Evolutionary conservation across 2,113 vertebrate species (phyloP), one percentile per base, ranked within the genome.

Genomic region (cattle (Bos taurus)): DNA sequence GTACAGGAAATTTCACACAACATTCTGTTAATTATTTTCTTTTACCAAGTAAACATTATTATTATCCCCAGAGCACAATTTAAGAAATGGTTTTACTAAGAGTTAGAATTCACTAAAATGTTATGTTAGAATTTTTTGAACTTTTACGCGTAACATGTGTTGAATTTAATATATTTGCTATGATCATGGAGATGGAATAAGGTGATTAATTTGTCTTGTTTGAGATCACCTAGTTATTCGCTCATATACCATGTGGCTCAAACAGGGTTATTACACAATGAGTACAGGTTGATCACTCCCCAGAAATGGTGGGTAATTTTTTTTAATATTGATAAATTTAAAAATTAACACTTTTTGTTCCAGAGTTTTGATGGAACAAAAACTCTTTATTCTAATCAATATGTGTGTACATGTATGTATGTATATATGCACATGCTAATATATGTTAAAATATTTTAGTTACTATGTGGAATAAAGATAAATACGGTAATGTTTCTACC

Each of bases 401-500:
- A 54, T 28, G 19, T 33, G 4, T 56, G n/a, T 67, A 33, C 62
- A 54, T 54, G 46, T 64, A 46, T 30, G 19, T 52, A 36, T 54
- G 26, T 28, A 28, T 60, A 50, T 50, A 36, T 48, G 23, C 3
- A 50, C 40, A 60, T 81, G 88, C 17, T 90, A 90, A 57, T 77
- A 43, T 90, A 43, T 48, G 46, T 81, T 78, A 82, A 91, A 91
- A 82, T 62, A 25, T 62, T 60, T 91, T 81, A 50, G 14, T 33
- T 52, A 50, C 43, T 50, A 12, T 23, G 46, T 82, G 33, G 25
- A 64, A 30, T 30, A 82, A 43, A 90, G 67, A 23, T 25, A 60
- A 48, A 62, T 81, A 80, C 13, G 14, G 50, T 64, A 62, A 64
- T 16, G 21, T 50, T 81, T 77, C 21, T 81, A 50, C 8, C 23